These are phyloP conservation scores for Hemibagrus wyckioides DNA, from an alignment of 2,113 vertebrate genomes.

Conservation along the genomic window DNA sequence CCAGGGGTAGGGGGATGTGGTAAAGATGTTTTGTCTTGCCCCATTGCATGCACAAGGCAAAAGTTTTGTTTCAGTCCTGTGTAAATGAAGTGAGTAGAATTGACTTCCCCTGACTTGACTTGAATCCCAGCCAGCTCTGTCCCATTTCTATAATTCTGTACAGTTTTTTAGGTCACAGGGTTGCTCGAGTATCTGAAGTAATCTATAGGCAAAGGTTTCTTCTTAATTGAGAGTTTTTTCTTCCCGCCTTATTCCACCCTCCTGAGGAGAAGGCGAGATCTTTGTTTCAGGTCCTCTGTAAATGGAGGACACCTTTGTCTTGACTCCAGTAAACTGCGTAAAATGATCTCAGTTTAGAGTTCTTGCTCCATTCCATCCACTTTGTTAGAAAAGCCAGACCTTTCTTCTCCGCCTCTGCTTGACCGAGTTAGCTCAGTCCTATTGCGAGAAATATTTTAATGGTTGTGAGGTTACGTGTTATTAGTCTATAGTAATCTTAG, in stretches of 20 bases:
- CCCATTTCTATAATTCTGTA: background rate
- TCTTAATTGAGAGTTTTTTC: too few species aligned
- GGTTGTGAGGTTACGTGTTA: background rate
- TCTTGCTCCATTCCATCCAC: background rate
- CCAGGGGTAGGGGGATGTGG: background rate
- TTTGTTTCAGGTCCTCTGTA: background rate
- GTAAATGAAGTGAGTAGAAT: background rate
- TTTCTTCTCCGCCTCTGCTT: background rate
- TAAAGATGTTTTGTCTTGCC: background rate
- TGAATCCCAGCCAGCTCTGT: background rate
- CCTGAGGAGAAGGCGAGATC: background rate
- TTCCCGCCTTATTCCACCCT: background rate
- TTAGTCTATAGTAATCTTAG: background rate
- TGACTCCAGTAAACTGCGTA: background rate
- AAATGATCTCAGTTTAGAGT: background rate
- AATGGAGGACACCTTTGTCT: background rate
- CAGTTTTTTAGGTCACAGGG: background rate
- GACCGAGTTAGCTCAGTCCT: background rate
- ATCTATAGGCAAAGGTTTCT: background rate
- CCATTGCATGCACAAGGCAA: constrained; percentile 9
- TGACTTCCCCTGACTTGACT: constrained; percentile 9
- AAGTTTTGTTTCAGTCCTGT: constrained; percentile 13
- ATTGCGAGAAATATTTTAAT: background rate
- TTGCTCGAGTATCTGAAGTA: background rate
- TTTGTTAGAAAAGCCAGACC: background rate